Evolutionary conservation across 2,888 invertebrate species (phyloP).

Genomic region (Dolomedes plantarius): DNA sequence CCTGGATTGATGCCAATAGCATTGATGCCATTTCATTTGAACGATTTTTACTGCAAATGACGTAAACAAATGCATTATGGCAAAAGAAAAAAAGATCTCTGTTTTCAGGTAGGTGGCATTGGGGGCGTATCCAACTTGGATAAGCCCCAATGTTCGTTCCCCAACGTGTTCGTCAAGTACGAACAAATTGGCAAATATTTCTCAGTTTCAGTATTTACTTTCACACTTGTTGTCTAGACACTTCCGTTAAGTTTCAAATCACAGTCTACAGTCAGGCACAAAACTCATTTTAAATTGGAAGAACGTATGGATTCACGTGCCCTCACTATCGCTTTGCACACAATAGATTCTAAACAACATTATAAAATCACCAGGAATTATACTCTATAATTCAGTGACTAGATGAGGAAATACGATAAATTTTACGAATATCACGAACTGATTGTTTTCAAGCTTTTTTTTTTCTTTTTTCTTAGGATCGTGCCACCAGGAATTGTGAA

Average conservation of each 20-base stretch:
- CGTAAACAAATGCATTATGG: too few species aligned
- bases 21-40: too few species aligned
- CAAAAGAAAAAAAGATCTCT: too few species aligned
- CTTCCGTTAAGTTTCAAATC: not conserved
- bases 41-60: too few species aligned
- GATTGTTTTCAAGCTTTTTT: not conserved
- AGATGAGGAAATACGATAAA: not conserved
- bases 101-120: too few species aligned
- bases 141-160: too few species aligned
- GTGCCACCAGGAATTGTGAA: not conserved
- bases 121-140: too few species aligned
- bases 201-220: not conserved
- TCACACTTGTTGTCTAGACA: not conserved
- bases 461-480: too few species aligned
- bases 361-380: constrained; percentile 7
- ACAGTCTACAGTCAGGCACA: constrained; percentile 9
- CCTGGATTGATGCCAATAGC: too few species aligned
- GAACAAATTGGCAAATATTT: not conserved
- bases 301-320: not conserved
- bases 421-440: not conserved
- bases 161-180: too few species aligned
- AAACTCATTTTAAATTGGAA: constrained; percentile 13
- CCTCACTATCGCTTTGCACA: not conserved
- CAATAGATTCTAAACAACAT: not conserved
- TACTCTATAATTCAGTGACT: constrained; percentile 11